These are phyloP conservation scores for Xestobium rufovillosum DNA, from an alignment of 2,888 invertebrate species.

Conservation along the genomic window DNA sequence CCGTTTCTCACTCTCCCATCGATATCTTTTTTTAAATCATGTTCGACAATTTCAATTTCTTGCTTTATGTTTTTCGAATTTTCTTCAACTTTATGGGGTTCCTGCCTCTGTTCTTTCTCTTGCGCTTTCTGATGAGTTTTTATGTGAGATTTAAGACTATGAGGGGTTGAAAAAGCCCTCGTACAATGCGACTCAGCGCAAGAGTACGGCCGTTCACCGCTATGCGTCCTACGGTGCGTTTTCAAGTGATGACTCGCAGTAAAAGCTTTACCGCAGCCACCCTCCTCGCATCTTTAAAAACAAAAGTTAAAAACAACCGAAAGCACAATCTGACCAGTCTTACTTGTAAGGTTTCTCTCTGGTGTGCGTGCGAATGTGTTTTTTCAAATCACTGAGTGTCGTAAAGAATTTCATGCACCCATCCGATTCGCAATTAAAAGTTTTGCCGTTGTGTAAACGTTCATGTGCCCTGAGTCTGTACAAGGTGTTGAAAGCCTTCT, in stretches of 20 bases:
- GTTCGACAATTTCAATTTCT: not conserved
- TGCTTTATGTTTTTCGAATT: constrained; percentile 5
- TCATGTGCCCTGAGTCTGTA: constrained; percentile 90
- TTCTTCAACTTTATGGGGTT: not conserved
- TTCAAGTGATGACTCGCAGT: constrained; percentile 91
- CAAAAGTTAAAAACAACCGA: not conserved
- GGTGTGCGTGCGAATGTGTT: constrained; percentile 87
- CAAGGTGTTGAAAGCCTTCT: constrained; percentile 89
- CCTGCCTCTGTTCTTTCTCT: constrained; percentile 10
- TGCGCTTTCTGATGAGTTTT: constrained; percentile 59
- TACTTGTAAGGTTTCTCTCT: constrained; percentile 84
- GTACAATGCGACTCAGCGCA: constrained; percentile 61
- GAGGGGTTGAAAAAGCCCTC: constrained; percentile 75
- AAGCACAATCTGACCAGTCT: constrained; percentile 34
- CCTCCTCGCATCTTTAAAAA: constrained; percentile 62
- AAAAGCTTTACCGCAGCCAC: constrained; percentile 87
- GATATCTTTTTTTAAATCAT: not conserved
- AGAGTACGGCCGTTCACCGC: constrained; percentile 69
- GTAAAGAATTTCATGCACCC: constrained; percentile 89
- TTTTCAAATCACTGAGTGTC: constrained; percentile 88
- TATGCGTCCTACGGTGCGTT: constrained; percentile 78
- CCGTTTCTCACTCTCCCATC: not conserved
- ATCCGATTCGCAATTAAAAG: constrained; percentile 80
- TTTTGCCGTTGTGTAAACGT: constrained; percentile 87
- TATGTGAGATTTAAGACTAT: constrained; percentile 73